Percentiles rank a stretch among this genome's conserved stretches.
Evolutionary conservation across 2,888 invertebrate genomes (phyloP).

Genomic region (Cerastoderma edule): DNA sequence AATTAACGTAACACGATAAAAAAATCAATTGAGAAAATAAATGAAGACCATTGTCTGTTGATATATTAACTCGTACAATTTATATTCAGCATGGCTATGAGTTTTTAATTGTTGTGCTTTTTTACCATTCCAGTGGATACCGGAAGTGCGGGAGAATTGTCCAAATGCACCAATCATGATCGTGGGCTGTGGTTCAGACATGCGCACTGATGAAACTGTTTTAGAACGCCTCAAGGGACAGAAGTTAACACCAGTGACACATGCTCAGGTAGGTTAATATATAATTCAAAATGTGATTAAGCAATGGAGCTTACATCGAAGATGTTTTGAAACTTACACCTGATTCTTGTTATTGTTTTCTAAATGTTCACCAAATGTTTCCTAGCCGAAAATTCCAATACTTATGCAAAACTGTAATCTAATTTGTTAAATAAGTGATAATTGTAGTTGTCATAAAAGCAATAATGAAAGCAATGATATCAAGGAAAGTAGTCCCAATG

Average conservation of each 20-base stretch:
- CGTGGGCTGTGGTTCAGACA: constrained; percentile 88
- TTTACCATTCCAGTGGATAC: constrained; percentile 86
- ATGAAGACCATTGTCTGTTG: neutral
- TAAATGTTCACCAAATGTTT: too few species aligned
- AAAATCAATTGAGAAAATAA: neutral
- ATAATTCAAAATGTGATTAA: too few species aligned
- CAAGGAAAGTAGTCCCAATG: too few species aligned
- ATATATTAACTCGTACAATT: neutral
- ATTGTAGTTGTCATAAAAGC: too few species aligned
- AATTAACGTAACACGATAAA: neutral
- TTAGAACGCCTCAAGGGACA: constrained; percentile 54
- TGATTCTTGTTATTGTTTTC: too few species aligned
- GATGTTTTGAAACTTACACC: too few species aligned
- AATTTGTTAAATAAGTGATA: too few species aligned
- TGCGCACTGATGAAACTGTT: constrained; percentile 86
- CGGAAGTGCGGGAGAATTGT: constrained; percentile 88
- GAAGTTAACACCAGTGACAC: constrained; percentile 64
- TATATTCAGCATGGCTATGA: neutral
- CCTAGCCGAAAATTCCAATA: too few species aligned
- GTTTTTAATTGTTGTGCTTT: neutral
- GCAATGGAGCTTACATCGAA: too few species aligned
- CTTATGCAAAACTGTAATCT: too few species aligned
- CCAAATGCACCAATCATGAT: constrained; percentile 87
- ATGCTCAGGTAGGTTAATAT: constrained; percentile 70
- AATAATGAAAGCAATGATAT: too few species aligned